Conservation (phyloP, 2,113 vertebrate species). For the Anhinga anhinga region DNA sequence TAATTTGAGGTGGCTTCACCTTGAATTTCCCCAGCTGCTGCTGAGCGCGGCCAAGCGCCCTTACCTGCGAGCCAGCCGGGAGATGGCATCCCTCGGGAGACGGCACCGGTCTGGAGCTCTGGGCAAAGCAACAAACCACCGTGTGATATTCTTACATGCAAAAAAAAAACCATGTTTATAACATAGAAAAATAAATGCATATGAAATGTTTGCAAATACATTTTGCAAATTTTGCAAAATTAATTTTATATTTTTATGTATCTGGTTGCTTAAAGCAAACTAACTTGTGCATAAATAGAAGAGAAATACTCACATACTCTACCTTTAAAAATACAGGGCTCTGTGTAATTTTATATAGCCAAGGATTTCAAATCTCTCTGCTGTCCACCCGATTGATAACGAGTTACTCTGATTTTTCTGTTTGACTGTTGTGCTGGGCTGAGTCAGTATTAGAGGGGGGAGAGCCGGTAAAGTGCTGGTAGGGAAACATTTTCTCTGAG, state of each 20-base stretch:
- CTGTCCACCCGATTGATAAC: background rate
- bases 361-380: background rate
- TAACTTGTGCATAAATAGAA: background rate
- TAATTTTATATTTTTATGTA: background rate
- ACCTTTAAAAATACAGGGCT: background rate
- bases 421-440: background rate
- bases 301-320: background rate
- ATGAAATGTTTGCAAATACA: background rate
- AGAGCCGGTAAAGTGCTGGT: background rate
- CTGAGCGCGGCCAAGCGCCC: background rate
- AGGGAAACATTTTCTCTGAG: background rate
- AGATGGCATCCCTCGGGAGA: background rate
- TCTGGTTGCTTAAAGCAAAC: background rate
- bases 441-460: background rate
- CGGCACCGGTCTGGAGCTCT: background rate
- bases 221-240: background rate
- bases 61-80: background rate
- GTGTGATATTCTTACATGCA: accelerated
- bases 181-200: background rate
- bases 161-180: background rate
- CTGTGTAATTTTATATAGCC: accelerated
- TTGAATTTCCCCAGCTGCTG: background rate
- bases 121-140: background rate
- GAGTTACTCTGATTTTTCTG: background rate
- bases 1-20: background rate